Evolutionary conservation across 2,113 vertebrate species (phyloP), one percentile per base, ranked within the genome.

Genomic region (Trematomus loennbergii): DNA sequence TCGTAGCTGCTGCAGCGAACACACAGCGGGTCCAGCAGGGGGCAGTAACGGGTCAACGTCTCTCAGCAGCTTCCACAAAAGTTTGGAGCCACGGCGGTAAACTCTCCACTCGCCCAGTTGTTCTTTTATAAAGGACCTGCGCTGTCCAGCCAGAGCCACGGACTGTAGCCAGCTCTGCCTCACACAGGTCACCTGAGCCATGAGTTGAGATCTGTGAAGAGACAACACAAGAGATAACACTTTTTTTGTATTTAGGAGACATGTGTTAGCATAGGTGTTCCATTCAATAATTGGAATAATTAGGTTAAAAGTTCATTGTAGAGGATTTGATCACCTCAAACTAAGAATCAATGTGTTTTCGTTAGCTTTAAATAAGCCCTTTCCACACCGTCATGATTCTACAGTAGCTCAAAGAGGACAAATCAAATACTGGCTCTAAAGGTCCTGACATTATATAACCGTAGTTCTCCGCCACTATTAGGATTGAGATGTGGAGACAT

Each of bases 111-210:
- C 93, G 64, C 79, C 87, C 65, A 96, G 81, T 0, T 93, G 91
- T 22, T 84, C 84, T 25, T n/a, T 88, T 0, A 94, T 76, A 12
- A 85, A 69, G 0, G 79, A 82, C 76, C 93, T 94, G 64, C 89
- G 90, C 85, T 94, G 93, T 57, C 60, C 83, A 61, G 93, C 55
- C 60, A 82, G 69, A 45, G 54, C 74, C 62, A 94, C 79, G 0
- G 93, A 90, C 0, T 63, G 86, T 63, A 92, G 91, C 98, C 98
- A 99, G 63, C 84, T 91, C 40, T 94, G 94, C 25, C 90, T 96
- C 83, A 97, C 17, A 64, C 88, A 2, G 0, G 84, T 82, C 77
- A 96, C 90, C 68, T 91, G 95, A 3, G 84, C 89, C 79, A 95
- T 65, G 45, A 97, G 93, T 57, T 94, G 94, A 45, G 89, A 93